Evolutionary conservation across 2,113 vertebrate genomes (phyloP).

Genomic region (Guaruba guarouba): DNA sequence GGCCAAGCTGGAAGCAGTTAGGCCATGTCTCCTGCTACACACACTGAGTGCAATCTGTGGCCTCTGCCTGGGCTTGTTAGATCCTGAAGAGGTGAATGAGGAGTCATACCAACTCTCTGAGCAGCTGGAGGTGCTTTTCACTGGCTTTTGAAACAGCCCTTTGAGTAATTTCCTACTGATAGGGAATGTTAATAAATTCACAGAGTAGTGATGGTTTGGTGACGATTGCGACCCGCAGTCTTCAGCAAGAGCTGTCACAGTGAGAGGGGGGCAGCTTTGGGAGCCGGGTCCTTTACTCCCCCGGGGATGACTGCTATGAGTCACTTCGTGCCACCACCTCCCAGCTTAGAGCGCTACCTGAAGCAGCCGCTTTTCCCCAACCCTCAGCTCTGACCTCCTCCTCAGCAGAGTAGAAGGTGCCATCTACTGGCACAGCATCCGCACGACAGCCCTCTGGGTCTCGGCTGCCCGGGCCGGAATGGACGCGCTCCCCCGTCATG

Average conservation of each 20-base stretch:
- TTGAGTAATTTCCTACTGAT: neutral
- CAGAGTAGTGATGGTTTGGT: fast-evolving
- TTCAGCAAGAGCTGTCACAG: no score
- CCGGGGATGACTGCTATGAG: fast-evolving
- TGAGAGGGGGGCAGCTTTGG: neutral
- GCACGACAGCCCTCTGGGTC: neutral
- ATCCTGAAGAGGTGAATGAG: neutral
- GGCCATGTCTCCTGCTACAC: neutral
- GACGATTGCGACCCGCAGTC: fast-evolving
- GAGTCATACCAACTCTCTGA: neutral
- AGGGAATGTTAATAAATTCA: neutral
- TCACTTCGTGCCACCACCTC: neutral
- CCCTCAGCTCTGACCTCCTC: fast-evolving
- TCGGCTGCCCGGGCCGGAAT: neutral
- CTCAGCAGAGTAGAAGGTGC: constrained; percentile 43
- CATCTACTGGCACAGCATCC: constrained; percentile 55
- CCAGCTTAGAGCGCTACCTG: neutral
- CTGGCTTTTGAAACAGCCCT: neutral
- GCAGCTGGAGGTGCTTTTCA: neutral
- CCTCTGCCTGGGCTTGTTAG: neutral
- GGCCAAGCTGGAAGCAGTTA: neutral
- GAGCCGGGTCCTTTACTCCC: neutral
- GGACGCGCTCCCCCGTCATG: neutral
- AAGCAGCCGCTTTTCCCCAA: neutral
- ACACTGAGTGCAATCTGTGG: neutral